Base-by-base conservation (phyloP, 2,113 vertebrate genomes). In the Paramisgurnus dabryanus region DNA sequence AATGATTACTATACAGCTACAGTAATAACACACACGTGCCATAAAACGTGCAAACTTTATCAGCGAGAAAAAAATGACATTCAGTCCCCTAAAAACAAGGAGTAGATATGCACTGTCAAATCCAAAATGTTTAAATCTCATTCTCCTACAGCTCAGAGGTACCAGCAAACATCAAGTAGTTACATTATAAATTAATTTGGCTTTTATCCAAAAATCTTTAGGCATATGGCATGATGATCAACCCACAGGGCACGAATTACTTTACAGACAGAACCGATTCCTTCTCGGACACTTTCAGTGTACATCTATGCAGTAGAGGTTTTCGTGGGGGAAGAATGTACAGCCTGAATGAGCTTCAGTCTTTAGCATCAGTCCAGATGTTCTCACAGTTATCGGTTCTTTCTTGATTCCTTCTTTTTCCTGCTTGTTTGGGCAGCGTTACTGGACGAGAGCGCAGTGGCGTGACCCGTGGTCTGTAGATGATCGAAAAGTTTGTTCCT, bases 401-500 rank as follows among this genome's bases (percentile, higher is more conserved):
- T 97, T 88, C 92, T 93, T 87, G 95, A 96, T 63, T 96, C 95
- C 83, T 95, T 98, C 88, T 95, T 97, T 85, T 45, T 94, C 80
- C 91, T 95, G 86, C 80, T 79, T 4, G 27, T 73, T 12, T 87
- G 80, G 13, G 89, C 63, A 50, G 83, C 58, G 22, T 77, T 86
- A 41, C 67, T 91, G 41, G 91, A 77, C 11, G 91, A 64, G 10
- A 93, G 79, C 0, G 94, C 92, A 13, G 86, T 93, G 67, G 96
- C 94, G 1, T 99, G 97, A 65, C 96, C 95, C 0, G 94, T 96
- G 40, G 88, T 90, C 90, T 96, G 98, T 63, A 99, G 91, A 68
- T 99, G 98, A 83, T 96, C 95, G 74, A 99, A 99, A 67, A 99
- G 88, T 88, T 98, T 98, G 88, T 98, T 99, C 88, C 98, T 94